Conservation (phyloP, 2,797 vertebrate species). For the Poliocrania exsul region DNA sequence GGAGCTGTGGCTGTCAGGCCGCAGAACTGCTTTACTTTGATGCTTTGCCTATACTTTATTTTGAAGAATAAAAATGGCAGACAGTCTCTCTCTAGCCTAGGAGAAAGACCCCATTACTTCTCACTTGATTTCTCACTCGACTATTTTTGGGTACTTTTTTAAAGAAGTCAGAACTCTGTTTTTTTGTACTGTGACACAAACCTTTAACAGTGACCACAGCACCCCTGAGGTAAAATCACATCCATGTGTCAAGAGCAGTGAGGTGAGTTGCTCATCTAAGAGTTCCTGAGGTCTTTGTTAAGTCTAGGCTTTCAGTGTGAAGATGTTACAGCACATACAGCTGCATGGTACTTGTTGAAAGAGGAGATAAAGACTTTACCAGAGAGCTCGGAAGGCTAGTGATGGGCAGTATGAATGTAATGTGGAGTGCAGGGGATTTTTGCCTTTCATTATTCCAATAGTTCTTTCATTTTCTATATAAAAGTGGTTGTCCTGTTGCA, state of each 20-base stretch:
- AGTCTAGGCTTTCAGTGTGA: not conserved
- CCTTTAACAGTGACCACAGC: not conserved
- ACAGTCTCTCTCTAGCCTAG: not conserved
- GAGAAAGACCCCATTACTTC: not conserved
- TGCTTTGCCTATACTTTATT: slow-evolving; percentile 19
- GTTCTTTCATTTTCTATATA: not conserved
- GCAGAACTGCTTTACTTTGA: slow-evolving; percentile 48
- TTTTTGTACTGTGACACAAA: not conserved
- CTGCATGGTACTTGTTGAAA: not conserved
- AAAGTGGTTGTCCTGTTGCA: not conserved
- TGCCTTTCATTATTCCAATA: not conserved
- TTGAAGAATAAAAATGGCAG: slow-evolving; percentile 43
- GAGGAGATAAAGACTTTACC: not conserved
- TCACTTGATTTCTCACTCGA: not conserved
- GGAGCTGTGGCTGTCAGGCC: not conserved
- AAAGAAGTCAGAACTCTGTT: not conserved
- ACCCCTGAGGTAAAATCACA: slow-evolving; percentile 8
- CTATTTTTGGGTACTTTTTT: slow-evolving; percentile 11
- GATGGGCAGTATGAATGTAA: not conserved
- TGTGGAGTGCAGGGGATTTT: not conserved
- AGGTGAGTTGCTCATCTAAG: not conserved
- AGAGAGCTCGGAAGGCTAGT: not conserved
- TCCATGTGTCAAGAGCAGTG: not conserved
- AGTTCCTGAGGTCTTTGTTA: not conserved
- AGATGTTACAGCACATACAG: not conserved